phyloP scores from a whole-genome alignment of 2,113 vertebrate genomes.

The Ptilorrhoa leucosticta region DNA sequence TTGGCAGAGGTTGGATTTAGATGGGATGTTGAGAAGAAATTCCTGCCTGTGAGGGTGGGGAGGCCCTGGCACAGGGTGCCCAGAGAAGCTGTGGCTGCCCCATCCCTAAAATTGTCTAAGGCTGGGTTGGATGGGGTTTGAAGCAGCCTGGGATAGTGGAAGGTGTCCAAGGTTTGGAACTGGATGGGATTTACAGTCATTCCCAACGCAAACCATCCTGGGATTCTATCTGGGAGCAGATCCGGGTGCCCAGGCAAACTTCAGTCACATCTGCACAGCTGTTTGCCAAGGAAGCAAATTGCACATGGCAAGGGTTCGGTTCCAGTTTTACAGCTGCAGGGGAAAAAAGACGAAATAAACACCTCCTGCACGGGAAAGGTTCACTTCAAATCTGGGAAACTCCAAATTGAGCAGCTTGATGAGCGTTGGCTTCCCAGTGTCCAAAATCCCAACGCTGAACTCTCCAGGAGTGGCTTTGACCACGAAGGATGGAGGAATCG shows the following conservation, averaged over 20 bases:
- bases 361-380: not conserved
- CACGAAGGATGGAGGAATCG: not conserved
- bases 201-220: not conserved
- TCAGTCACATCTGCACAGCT: not conserved
- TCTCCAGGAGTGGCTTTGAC: not conserved
- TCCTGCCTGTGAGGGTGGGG: not conserved
- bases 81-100: not conserved
- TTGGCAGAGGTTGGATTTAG: not conserved
- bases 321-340: not conserved
- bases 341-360: not conserved
- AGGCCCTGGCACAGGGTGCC: not conserved
- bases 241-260: not conserved
- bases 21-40: not conserved
- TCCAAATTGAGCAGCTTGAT: not conserved
- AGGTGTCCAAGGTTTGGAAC: not conserved
- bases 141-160: not conserved
- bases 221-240: not conserved
- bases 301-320: not conserved
- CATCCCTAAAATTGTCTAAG: not conserved
- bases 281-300: not conserved
- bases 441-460: not conserved
- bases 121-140: rapidly evolving
- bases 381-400: not conserved
- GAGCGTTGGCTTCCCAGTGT: rapidly evolving
- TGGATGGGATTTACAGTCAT: not conserved